These are phyloP conservation scores for Aleiodes sp. DNA, from an alignment of 1,140 invertebrate species.

Conservation along the genomic window DNA sequence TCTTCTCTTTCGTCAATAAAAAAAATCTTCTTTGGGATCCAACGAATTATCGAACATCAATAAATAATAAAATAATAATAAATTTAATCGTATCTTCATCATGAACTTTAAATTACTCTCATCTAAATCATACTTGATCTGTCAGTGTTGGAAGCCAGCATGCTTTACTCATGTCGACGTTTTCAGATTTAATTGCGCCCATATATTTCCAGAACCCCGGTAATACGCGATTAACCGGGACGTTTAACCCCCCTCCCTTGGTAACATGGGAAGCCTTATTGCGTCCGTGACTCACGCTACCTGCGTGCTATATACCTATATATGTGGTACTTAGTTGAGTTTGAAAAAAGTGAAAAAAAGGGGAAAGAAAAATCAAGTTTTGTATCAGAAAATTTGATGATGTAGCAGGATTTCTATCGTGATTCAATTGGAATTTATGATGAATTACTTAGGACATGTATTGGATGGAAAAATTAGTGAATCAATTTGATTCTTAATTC, in stretches of 20 bases:
- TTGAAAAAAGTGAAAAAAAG: background rate
- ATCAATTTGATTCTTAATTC: too few species aligned
- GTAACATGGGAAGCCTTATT: conserved; percentile 10
- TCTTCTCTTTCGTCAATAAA: too few species aligned
- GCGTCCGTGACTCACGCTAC: conserved; percentile 10
- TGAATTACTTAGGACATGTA: background rate
- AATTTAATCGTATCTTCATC: too few species aligned
- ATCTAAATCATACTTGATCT: background rate
- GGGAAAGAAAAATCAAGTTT: conserved; percentile 3
- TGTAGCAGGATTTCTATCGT: too few species aligned
- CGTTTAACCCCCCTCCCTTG: conserved; percentile 12
- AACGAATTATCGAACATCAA: too few species aligned
- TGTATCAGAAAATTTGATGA: background rate
- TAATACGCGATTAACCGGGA: conserved; percentile 14
- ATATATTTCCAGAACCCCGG: conserved; percentile 6
- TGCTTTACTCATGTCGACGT: conserved; percentile 16
- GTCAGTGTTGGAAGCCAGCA: background rate
- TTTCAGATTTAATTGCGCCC: conserved; percentile 11
- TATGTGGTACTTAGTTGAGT: background rate
- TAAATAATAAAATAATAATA: too few species aligned
- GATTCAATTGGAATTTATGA: background rate
- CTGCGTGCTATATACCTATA: conserved; percentile 9
- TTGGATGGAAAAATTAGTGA: too few species aligned
- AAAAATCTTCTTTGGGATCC: too few species aligned
- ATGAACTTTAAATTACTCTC: background rate